phyloP scores from a whole-genome alignment of 2,888 invertebrate genomes.

The Pterostichus niger region DNA sequence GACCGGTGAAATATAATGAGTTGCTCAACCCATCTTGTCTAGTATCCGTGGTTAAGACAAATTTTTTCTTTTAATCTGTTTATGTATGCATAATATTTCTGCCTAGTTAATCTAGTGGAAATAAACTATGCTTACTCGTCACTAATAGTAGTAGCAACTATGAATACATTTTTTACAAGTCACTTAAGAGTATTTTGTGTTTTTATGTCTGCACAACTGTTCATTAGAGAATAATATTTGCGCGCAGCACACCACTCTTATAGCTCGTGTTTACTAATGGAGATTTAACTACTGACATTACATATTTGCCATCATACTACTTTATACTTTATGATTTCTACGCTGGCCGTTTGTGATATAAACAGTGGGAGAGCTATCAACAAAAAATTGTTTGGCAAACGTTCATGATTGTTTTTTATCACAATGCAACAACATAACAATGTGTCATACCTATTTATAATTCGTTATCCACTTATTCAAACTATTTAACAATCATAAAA shows the following conservation, averaged over 20 bases:
- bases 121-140: too few relatives aligned
- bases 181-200: too few relatives aligned
- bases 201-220: too few relatives aligned
- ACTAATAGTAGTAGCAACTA: too few relatives aligned
- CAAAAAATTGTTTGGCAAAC: slow-evolving; percentile 48
- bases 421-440: slow-evolving; percentile 5
- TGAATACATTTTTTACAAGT: too few relatives aligned
- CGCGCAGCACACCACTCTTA: too few relatives aligned
- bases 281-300: slow-evolving; percentile 13
- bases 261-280: slow-evolving; percentile 16
- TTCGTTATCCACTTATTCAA: too few relatives aligned
- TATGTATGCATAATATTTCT: neutral
- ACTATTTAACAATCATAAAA: too few relatives aligned
- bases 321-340: too few relatives aligned
- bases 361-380: slow-evolving; percentile 3
- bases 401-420: slow-evolving; percentile 26
- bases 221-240: too few relatives aligned
- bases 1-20: neutral
- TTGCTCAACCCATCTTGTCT: neutral
- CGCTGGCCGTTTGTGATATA: neutral
- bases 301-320: slow-evolving; percentile 14
- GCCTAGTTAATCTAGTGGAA: neutral
- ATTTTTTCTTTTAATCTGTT: neutral
- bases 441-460: slow-evolving; percentile 42
- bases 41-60: too few relatives aligned